Evolutionary conservation across 2,888 invertebrate genomes (phyloP), one percentile per base, ranked within the genome.

Genomic region (Temnothorax ravouxi): DNA sequence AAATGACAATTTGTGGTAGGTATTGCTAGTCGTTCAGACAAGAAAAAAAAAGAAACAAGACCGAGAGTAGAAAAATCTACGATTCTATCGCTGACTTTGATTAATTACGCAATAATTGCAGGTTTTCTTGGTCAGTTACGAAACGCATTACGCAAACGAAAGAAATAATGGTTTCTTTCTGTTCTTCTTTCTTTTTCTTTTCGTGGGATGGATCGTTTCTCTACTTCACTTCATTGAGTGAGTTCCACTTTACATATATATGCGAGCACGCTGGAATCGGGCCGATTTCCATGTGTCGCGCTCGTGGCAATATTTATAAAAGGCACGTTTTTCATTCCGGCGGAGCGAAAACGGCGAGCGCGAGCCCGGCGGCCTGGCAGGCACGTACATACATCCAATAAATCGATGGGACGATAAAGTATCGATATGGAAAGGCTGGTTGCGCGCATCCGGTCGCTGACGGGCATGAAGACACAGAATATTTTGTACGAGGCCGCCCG

Each of bases 401-500:
- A 89, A 89, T 88, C 90, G 84, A 89, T 88, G 85, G n/a, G 29
- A 29, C 75, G 79, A 85, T 87, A 54, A 85, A 69, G 34, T 83
- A 74, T 87, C 88, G 82, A 67, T 84, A 84, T 64, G 66, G 74
- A 75, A 72, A 88, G 72, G 81, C 38, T 52, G 50, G 62, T 67
- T 50, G 47, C 38, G 25, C 56, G 25, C 59, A 59, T 15, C n/a
- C 54, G 15, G 71, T 54, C 18, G 44, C 69, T 41, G 21, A 56
- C 34, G 29, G 21, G 34, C 25, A 29, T n/a, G 34, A 59, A 69
- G 71, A 71, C 21, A 47, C 29, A 67, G 59, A 79, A 34, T 79
- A 79, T 79, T 69, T 79, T 25, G 79, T 64, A 29, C 44, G 21
- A 21, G 9, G 15, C 1, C n/a, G 2, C 15, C 8, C 74, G n/a